These are phyloP conservation scores for Colostygia pectinataria DNA, from an alignment of 2,888 invertebrate genomes.

Conservation along the genomic window DNA sequence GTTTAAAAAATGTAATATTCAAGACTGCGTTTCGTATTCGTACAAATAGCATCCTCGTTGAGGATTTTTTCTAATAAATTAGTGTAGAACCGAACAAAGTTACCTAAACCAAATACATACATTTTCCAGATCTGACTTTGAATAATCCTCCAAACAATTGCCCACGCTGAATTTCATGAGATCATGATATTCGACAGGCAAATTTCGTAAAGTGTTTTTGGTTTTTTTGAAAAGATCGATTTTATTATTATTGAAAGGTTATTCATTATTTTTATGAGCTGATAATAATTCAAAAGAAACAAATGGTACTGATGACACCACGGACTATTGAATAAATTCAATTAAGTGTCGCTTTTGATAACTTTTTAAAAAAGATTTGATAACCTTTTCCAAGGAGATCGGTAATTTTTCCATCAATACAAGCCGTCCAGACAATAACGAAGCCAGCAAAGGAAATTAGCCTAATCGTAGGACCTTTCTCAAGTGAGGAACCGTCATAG, in stretches of 20 bases:
- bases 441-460: too few relatives aligned
- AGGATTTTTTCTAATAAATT: slow-evolving; percentile 10
- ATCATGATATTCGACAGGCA: slow-evolving; percentile 10
- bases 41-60: slow-evolving; percentile 10
- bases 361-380: slow-evolving; percentile 4
- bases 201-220: slow-evolving; percentile 10
- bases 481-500: too few relatives aligned
- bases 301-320: slow-evolving; percentile 1
- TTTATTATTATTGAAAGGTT: slow-evolving; percentile 10
- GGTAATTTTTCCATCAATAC: too few relatives aligned
- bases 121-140: slow-evolving; percentile 9
- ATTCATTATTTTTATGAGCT: slow-evolving; percentile 7
- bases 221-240: slow-evolving; percentile 10
- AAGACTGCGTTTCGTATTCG: slow-evolving; percentile 9
- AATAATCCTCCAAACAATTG: slow-evolving; percentile 10
- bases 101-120: slow-evolving; percentile 10
- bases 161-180: slow-evolving; percentile 8
- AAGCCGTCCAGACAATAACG: too few relatives aligned
- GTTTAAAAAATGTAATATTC: slow-evolving; percentile 10
- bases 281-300: slow-evolving; percentile 4
- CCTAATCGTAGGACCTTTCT: too few relatives aligned
- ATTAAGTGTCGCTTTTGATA: slow-evolving; percentile 3
- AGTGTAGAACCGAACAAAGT: slow-evolving; percentile 9
- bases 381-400: slow-evolving; percentile 5
- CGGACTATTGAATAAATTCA: slow-evolving; percentile 5